Evolutionary conservation across 2,888 invertebrate genomes (phyloP).

Genomic region (Metellina segmentata): DNA sequence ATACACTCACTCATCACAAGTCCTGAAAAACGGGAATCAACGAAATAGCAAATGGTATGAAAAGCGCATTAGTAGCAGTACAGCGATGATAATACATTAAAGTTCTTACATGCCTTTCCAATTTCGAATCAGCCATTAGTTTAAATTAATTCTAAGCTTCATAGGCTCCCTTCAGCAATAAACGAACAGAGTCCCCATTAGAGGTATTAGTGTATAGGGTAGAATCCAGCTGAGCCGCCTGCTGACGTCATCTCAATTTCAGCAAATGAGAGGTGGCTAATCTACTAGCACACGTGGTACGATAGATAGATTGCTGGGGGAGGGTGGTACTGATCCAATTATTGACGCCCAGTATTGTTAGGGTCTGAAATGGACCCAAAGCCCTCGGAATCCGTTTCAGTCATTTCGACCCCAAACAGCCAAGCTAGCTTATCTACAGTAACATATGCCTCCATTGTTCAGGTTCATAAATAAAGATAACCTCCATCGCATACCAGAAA

Average conservation of each 20-base stretch:
- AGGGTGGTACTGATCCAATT: slow-evolving; percentile 73
- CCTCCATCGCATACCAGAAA: slow-evolving; percentile 49
- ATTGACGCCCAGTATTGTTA: slow-evolving; percentile 68
- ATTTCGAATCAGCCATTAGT: slow-evolving; percentile 62
- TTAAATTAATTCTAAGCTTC: slow-evolving; percentile 75
- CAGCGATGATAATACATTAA: not conserved
- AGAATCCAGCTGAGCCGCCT: slow-evolving; percentile 72
- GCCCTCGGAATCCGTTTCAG: slow-evolving; percentile 64
- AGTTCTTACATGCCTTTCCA: slow-evolving; percentile 40
- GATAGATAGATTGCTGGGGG: slow-evolving; percentile 44
- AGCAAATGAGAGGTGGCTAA: slow-evolving; percentile 71
- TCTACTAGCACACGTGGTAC: slow-evolving; percentile 67
- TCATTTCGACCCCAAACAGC: slow-evolving; percentile 45
- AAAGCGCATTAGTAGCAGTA: slow-evolving; percentile 36
- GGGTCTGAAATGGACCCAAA: slow-evolving; percentile 69
- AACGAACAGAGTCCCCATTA: slow-evolving; percentile 72
- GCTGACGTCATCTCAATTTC: slow-evolving; percentile 70
- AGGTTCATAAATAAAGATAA: slow-evolving; percentile 72
- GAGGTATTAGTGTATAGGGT: slow-evolving; percentile 68
- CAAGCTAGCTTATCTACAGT: slow-evolving; percentile 60
- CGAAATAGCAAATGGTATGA: slow-evolving; percentile 49
- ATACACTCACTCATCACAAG: not conserved
- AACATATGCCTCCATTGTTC: slow-evolving; percentile 67
- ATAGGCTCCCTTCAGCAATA: slow-evolving; percentile 54
- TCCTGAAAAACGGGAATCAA: not conserved